These are phyloP conservation scores for Astropecten irregularis DNA, from an alignment of 53 echinoderm and acorn worm genomes.

Conservation along the genomic window DNA sequence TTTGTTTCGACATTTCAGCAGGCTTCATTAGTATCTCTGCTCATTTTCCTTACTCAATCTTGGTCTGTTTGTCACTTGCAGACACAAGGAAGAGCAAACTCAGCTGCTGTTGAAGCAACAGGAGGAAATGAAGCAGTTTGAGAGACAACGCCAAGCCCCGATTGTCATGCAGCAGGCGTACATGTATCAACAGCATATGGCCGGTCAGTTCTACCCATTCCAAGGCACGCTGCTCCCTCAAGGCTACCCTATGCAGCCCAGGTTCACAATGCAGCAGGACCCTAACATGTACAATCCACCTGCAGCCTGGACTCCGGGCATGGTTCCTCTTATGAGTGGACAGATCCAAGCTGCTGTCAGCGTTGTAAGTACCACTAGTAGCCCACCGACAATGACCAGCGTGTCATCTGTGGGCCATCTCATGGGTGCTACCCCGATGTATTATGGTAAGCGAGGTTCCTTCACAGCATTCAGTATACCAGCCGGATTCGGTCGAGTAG, in stretches of 20 bases:
- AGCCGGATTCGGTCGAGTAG: conserved; percentile 10
- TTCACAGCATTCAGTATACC: neutral
- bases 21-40: too few relatives aligned
- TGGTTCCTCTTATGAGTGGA: conserved; percentile 30
- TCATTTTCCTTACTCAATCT: too few relatives aligned
- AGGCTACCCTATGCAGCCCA: conserved; percentile 23
- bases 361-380: neutral
- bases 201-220: conserved; percentile 44
- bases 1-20: too few relatives aligned
- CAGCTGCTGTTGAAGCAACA: conserved; percentile 57
- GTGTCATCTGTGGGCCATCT: conserved; percentile 27
- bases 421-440: conserved; percentile 6
- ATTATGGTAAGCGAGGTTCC: conserved; percentile 15
- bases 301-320: conserved; percentile 1
- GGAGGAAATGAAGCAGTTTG: conserved; percentile 63
- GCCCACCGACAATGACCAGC: conserved; percentile 6
- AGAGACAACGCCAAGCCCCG: neutral
- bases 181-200: conserved; percentile 3
- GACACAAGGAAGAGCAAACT: conserved; percentile 64
- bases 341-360: neutral
- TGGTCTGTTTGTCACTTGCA: neutral
- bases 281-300: conserved; percentile 31
- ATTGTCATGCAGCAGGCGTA: neutral
- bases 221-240: conserved; percentile 29
- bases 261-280: conserved; percentile 34